Base-by-base conservation (phyloP, 2,888 invertebrate genomes). In the Lasioglossum lativentre region DNA sequence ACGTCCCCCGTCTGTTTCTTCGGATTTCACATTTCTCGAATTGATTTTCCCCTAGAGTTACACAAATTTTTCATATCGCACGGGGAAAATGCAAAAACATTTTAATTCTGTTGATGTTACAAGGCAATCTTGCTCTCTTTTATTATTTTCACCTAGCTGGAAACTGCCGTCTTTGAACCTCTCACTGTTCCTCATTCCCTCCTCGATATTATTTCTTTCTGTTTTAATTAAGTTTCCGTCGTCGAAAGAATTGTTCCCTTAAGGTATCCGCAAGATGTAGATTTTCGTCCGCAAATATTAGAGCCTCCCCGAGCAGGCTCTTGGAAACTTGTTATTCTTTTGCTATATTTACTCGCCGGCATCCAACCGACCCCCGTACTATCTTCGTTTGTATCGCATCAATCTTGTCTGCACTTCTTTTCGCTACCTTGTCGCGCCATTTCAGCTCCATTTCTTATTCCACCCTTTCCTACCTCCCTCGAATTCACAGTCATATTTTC, bases 381-480 rank as follows among this genome's bases (percentile, higher is more conserved):
- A 34, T 30, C 63, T 63, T 34, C 30, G 34, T 63, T 63, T 63
- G 30, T 19, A 34, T 30, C 63, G 63, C 63, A 63, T 63, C 34
- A 63, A 63, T 63, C 30, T 63, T 63, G 52, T 47, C 42, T 38
- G 66, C 23, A 38, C 27, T n/a, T 63, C 63, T 63, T 63, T 30
- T 30, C 63, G n/a, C n/a, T 56, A 56, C 56, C 56, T n/a, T n/a
- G 56, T 56, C 56, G 63, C 63, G 63, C 63, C 30, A 30, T 30
- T 63, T 34, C 63, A 34, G 30, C 63, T 63, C 63, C 19, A 30
- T 63, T 63, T 19, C 63, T 63, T 63, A 63, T 63, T 63, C 34
- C 30, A 63, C 16, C 63, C 19, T 30, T 19, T 63, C 6, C 30
- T 14, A 34, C 14, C 63, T 1, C 34, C 8, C 63, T 63, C 63